phyloP scores from a whole-genome alignment of 2,888 invertebrate species.

The Prosapia bicincta region DNA sequence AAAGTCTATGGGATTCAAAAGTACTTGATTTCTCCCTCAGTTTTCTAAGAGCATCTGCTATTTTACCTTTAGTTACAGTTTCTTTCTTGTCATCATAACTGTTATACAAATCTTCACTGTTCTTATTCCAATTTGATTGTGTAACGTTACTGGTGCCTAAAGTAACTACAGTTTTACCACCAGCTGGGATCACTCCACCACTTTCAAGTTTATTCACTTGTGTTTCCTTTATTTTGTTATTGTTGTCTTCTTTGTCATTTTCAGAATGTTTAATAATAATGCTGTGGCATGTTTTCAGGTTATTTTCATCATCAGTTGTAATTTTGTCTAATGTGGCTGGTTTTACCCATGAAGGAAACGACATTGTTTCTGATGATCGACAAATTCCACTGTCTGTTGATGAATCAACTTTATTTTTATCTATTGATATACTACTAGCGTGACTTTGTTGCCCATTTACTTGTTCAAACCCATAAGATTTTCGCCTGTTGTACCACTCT shows the following conservation, averaged over 20 bases:
- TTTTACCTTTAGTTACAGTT: constrained; percentile 29
- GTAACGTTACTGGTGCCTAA: constrained; percentile 9
- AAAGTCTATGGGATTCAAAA: constrained; percentile 23
- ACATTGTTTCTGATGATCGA: constrained; percentile 64
- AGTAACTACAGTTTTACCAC: constrained; percentile 26
- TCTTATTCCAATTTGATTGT: constrained; percentile 15
- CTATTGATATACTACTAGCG: constrained; percentile 43
- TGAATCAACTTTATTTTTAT: constrained; percentile 61
- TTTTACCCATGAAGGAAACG: constrained; percentile 43
- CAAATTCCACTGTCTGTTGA: constrained; percentile 76
- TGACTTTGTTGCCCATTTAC: constrained; percentile 44
- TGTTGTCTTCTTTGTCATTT: constrained; percentile 5
- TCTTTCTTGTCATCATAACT: constrained; percentile 16
- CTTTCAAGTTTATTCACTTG: no score
- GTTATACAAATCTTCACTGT: constrained; percentile 12
- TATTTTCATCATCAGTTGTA: neutral
- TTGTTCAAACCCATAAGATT: constrained; percentile 72
- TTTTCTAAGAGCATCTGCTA: constrained; percentile 34
- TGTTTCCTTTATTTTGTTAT: constrained; percentile 10
- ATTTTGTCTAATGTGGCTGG: neutral
- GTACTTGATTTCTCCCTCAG: constrained; percentile 30
- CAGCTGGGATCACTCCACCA: constrained; percentile 13
- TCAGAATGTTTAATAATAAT: constrained; percentile 17
- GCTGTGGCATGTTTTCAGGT: constrained; percentile 19
- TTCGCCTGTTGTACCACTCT: constrained; percentile 70